Evolutionary conservation across 2,113 vertebrate species (phyloP), one percentile per base, ranked within the genome.

Genomic region (Python bivittatus): DNA sequence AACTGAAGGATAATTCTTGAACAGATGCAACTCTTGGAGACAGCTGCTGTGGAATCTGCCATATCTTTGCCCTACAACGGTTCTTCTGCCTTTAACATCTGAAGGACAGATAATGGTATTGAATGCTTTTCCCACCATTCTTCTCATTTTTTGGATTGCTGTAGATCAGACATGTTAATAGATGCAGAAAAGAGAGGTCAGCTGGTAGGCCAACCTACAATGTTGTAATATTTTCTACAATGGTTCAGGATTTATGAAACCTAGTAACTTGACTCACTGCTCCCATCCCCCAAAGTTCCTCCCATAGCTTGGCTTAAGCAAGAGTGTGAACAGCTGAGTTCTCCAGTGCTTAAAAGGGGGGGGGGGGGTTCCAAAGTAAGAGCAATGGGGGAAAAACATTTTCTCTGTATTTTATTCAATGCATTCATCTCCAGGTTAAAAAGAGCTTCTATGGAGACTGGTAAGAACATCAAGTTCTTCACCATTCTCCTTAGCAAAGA

Each of bases 321-420:
- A 89, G 9, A 12, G 1, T 58, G 33, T 57, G 29, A 54, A 72
- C 52, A 29, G 11, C 23, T 88, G 33, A 44, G 8, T 6, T 6
- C 52, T 10, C n/a, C 64, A 61, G 27, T 1, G n/a, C 17, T 44
- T 20, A 1, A 61, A 27, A 52, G 61, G 38, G 4, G 6, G 11
- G 20, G 9, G 38, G 11, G 29, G 44, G 33, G 17, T 17, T 33
- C 17, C 33, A 22, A 7, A 38, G 68, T 22, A 17, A 38, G 33
- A 15, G 1, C 6, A 79, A 0, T 79, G 33, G 1, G 68, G 68
- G 0, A 7, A 17, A 33, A 17, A 38, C 7, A 79, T 7, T 38
- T 79, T 79, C 33, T 48, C 48, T 48, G 48, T 5, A 48, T 48
- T 48, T 48, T 38, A 20, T 79, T 8, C 17, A 22, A 3, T 79